These are phyloP conservation scores for Mimas tiliae DNA, from an alignment of 2,888 invertebrate genomes.

Conservation along the genomic window DNA sequence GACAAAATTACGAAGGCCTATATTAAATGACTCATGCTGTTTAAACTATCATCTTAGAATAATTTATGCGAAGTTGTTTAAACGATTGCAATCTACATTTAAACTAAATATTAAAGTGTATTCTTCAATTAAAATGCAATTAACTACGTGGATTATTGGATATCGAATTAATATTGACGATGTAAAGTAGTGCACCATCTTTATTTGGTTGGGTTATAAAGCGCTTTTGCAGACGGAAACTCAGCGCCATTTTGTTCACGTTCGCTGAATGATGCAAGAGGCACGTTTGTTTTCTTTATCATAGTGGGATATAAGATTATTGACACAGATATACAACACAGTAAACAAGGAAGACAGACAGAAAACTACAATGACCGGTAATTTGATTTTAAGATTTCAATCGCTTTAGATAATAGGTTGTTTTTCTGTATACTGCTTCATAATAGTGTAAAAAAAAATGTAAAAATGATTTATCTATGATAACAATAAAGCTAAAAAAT, in stretches of 20 bases:
- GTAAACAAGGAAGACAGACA: conserved; percentile 18
- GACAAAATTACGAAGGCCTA: conserved; percentile 38
- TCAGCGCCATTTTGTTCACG: conserved; percentile 81
- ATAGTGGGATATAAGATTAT: conserved; percentile 26
- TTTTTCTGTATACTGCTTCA: background rate
- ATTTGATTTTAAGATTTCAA: conserved; percentile 26
- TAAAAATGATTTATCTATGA: too few species aligned
- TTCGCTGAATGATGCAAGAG: conserved; percentile 77
- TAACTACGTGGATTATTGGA: background rate
- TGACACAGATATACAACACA: conserved; percentile 18
- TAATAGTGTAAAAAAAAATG: background rate
- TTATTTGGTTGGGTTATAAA: conserved; percentile 66
- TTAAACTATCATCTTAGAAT: too few species aligned
- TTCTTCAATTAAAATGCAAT: background rate
- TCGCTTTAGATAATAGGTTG: background rate
- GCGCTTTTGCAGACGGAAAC: conserved; percentile 70
- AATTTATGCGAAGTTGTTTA: background rate
- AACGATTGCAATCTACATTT: background rate
- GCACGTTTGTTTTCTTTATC: conserved; percentile 50
- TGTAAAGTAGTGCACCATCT: conserved; percentile 31
- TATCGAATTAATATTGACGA: background rate
- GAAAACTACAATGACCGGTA: conserved; percentile 44
- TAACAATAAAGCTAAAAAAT: too few species aligned
- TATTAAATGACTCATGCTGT: background rate
- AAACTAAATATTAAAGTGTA: background rate